Conservation (phyloP, 2,888 invertebrate species). For the Cosmia trapezina region DNA sequence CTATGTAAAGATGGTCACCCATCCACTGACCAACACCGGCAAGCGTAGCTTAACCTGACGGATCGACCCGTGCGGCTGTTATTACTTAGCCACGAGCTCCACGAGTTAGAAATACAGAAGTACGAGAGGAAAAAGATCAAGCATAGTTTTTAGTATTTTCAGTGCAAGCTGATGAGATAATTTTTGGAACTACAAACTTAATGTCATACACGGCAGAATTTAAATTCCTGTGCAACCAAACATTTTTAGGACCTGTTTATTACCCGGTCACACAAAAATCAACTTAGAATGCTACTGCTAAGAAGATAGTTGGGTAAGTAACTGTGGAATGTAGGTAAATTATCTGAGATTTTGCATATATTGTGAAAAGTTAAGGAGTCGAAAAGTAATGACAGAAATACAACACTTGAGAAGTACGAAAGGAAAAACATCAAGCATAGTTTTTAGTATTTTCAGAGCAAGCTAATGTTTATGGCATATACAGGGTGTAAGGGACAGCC, state of each 20-base stretch:
- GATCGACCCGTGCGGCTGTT: too few species aligned
- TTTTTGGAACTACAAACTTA: not conserved
- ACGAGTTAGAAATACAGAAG: too few species aligned
- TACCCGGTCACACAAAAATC: not conserved
- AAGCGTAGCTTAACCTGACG: too few species aligned
- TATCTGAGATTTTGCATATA: not conserved
- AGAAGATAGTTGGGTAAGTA: not conserved
- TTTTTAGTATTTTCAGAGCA: not conserved
- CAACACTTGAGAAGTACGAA: too few species aligned
- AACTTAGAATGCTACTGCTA: not conserved
- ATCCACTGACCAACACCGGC: too few species aligned
- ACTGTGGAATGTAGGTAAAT: too few species aligned
- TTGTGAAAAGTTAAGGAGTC: too few species aligned
- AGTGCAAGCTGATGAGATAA: not conserved
- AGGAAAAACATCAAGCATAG: not conserved
- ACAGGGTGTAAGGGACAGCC: too few species aligned
- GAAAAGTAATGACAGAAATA: not conserved
- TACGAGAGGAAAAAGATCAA: not conserved
- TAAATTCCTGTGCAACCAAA: not conserved
- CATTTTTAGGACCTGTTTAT: not conserved
- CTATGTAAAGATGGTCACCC: too few species aligned
- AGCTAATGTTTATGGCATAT: not conserved
- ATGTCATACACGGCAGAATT: not conserved
- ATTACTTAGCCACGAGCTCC: too few species aligned
- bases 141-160: not conserved